Conservation (phyloP, 2,113 vertebrate species). For the Menidia beryllina region DNA sequence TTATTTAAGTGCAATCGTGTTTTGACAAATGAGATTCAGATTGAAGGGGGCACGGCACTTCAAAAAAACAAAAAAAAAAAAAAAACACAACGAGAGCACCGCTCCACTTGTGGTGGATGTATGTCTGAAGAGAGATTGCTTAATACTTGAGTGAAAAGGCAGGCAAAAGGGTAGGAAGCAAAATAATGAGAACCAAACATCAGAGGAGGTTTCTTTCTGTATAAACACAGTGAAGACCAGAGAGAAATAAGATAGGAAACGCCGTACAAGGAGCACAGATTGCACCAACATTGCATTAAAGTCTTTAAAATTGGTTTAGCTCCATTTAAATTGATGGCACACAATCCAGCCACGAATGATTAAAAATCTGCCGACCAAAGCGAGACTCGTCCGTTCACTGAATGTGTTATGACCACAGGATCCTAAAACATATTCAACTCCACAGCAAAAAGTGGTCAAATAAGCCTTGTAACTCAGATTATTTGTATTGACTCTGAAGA, state of each 20-base stretch:
- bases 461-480: slow-evolving; percentile 1
- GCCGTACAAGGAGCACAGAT: background rate
- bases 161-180: slow-evolving; percentile 20
- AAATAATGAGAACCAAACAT: slow-evolving; percentile 55
- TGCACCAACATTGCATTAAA: background rate
- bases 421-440: slow-evolving; percentile 5
- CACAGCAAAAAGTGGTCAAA: background rate
- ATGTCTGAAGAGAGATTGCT: slow-evolving; percentile 63
- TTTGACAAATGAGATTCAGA: slow-evolving; percentile 76
- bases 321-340: background rate
- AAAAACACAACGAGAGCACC: slow-evolving; percentile 36
- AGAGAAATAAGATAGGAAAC: slow-evolving; percentile 24
- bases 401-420: slow-evolving; percentile 1
- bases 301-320: background rate
- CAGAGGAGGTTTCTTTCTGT: background rate
- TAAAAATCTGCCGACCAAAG: background rate
- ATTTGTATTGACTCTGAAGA: slow-evolving; percentile 11
- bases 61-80: no score
- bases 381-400: background rate
- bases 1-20: slow-evolving; percentile 74
- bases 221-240: background rate
- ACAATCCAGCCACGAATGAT: background rate
- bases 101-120: slow-evolving; percentile 48
- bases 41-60: slow-evolving; percentile 58
- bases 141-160: slow-evolving; percentile 49